Percentiles rank a stretch among this genome's conserved stretches.
Evolutionary conservation across 2,888 invertebrate genomes (phyloP).

Genomic region (Diarsia rubi): DNA sequence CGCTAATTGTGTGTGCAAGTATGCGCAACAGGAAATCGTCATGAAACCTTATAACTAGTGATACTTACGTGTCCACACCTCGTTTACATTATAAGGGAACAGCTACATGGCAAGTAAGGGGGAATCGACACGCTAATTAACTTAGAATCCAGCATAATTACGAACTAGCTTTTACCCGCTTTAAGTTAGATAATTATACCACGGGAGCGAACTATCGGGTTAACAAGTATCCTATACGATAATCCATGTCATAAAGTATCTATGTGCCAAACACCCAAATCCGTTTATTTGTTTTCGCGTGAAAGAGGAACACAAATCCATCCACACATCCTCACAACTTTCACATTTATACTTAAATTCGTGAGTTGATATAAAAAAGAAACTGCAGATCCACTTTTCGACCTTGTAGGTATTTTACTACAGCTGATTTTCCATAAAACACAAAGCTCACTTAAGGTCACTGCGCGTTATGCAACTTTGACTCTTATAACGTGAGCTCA

Average conservation of each 20-base stretch:
- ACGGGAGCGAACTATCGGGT: too few relatives aligned
- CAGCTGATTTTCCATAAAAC: conserved; percentile 1
- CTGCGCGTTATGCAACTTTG: conserved; percentile 35
- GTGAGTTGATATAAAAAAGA: background rate
- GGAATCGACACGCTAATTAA: background rate
- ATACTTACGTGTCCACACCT: conserved; percentile 36
- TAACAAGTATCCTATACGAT: too few relatives aligned
- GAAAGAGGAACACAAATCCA: too few relatives aligned
- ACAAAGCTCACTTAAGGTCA: conserved; percentile 31
- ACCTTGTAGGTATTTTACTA: background rate
- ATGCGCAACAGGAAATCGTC: conserved; percentile 51
- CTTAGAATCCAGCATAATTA: background rate
- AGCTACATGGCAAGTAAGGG: background rate
- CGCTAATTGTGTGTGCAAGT: conserved; percentile 43
- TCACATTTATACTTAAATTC: background rate
- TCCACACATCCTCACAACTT: too few relatives aligned
- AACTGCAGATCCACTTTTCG: background rate
- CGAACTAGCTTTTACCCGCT: too few relatives aligned
- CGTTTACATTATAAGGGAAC: background rate
- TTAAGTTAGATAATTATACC: too few relatives aligned
- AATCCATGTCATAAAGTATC: too few relatives aligned
- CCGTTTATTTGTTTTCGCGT: too few relatives aligned
- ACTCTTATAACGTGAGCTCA: conserved; percentile 2
- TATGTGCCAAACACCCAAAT: too few relatives aligned
- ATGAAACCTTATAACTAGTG: conserved; percentile 49